Base-by-base conservation (phyloP, 2,888 invertebrate species). In the Polia nebulosa region DNA sequence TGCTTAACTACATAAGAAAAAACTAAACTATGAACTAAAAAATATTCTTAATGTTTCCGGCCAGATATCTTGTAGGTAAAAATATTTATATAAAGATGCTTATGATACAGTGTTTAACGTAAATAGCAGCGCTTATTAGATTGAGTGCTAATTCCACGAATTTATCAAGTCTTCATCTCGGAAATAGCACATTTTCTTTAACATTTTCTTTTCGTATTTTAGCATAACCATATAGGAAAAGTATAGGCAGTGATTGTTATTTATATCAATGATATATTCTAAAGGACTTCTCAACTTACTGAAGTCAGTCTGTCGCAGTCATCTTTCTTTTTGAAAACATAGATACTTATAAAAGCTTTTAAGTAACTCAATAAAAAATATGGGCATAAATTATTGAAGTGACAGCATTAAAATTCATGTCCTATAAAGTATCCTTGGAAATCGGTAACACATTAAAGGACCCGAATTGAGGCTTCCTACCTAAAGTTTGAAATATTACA, bases 211-310 rank as follows among this genome's bases (percentile, higher is more conserved):
- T 41, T 25, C 34, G 39, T 22, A 52, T 45, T 34, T 62, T 13
- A 45, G 27, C 20, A 41, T 44, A 44, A 44, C 11, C 29, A 27
- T 47, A 32, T 17, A 44, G 25, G 20, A 49, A 41, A 34, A 25
- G n/a, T 44, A 32, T n/a, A 57, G 45, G 76, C 69, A 75, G 67
- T 65, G 65, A 45, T 60, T 20, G n/a, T 34, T 61, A 52, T 51
- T 17, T 20, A 39, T 27, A 74, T 44, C 22, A 4, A 44, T 55
- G 32, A 39, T 20, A 57, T 51, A 36, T 58, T 20, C 25, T n/a
- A 20, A 32, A 34, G n/a, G 44, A 51, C 27, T 52, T 36, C 6
- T 17, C 15, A 15, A 36, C 13, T 17, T 15, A 7, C 17, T 56
- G 15, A 34, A 32, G 20, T 39, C n/a, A 45, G n/a, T 63, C 25